Conservation (phyloP, 2,113 vertebrate genomes). For the Daboia siamensis region DNA sequence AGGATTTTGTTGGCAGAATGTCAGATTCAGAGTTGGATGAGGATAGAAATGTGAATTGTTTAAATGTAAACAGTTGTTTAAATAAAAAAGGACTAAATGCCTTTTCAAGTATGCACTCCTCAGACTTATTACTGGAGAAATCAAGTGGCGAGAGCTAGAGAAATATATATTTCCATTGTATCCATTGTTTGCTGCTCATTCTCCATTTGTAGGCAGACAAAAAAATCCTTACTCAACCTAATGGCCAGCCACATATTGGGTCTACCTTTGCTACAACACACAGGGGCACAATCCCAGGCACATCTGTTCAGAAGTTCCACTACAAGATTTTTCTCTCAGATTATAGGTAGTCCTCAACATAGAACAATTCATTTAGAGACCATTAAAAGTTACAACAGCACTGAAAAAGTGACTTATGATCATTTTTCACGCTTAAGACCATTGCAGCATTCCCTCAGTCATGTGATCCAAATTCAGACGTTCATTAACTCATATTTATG, state of each 20-base stretch:
- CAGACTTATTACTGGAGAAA: background rate
- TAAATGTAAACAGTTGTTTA: slow-evolving; percentile 62
- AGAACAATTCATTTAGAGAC: background rate
- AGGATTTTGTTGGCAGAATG: slow-evolving; percentile 60
- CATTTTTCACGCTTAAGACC: background rate
- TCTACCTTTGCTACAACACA: background rate
- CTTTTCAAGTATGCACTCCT: slow-evolving; percentile 44
- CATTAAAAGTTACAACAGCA: background rate
- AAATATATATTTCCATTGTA: background rate
- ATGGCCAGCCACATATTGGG: background rate
- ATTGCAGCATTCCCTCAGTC: no score
- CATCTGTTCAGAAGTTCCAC: background rate
- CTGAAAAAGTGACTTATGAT: background rate
- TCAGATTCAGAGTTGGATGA: slow-evolving; percentile 60
- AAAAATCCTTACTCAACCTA: background rate
- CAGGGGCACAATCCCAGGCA: background rate
- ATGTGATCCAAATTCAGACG: no score
- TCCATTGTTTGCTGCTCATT: background rate
- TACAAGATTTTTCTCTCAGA: background rate
- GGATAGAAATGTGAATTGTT: slow-evolving; percentile 66
- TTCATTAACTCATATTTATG: no score
- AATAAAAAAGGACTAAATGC: slow-evolving; percentile 63
- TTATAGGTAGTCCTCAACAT: background rate
- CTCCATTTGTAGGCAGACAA: background rate
- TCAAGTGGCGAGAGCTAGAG: background rate